These are phyloP conservation scores for Nematopogon swammerdamellus DNA, from an alignment of 2,888 invertebrate genomes.

Conservation along the genomic window DNA sequence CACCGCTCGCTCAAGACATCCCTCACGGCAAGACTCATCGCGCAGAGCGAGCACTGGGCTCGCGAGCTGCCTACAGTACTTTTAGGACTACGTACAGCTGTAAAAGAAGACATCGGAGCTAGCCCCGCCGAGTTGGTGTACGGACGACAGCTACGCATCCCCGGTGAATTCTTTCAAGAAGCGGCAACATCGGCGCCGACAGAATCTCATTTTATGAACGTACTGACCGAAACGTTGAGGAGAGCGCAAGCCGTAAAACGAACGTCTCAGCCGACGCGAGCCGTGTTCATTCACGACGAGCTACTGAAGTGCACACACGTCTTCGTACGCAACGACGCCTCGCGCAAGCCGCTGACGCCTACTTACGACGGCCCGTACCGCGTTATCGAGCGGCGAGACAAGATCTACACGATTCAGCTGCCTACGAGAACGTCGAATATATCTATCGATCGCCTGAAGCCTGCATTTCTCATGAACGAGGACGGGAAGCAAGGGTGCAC, in stretches of 20 bases:
- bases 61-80: slow-evolving; percentile 18
- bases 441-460: slow-evolving; percentile 14
- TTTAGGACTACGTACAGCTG: slow-evolving; percentile 8
- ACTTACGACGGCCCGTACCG: slow-evolving; percentile 13
- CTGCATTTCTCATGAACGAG: slow-evolving; percentile 8
- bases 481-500: background rate
- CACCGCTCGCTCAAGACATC: slow-evolving; percentile 10
- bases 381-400: slow-evolving; percentile 9
- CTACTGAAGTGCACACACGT: slow-evolving; percentile 11
- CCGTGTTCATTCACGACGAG: slow-evolving; percentile 5
- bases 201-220: no score
- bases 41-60: slow-evolving; percentile 11
- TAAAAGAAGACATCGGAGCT: slow-evolving; percentile 13
- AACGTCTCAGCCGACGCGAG: background rate
- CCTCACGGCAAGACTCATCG: background rate
- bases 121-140: slow-evolving; percentile 14
- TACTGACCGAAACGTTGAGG: no score
- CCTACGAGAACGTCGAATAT: slow-evolving; percentile 7
- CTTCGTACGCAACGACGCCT: slow-evolving; percentile 14
- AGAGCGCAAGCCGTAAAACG: no score
- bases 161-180: slow-evolving; percentile 13
- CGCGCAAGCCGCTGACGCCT: slow-evolving; percentile 12
- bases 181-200: no score
- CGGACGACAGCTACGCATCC: slow-evolving; percentile 12
- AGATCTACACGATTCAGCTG: slow-evolving; percentile 8